phyloP scores from a whole-genome alignment of 2,888 invertebrate species.

The Pristionchus exspectatus region DNA sequence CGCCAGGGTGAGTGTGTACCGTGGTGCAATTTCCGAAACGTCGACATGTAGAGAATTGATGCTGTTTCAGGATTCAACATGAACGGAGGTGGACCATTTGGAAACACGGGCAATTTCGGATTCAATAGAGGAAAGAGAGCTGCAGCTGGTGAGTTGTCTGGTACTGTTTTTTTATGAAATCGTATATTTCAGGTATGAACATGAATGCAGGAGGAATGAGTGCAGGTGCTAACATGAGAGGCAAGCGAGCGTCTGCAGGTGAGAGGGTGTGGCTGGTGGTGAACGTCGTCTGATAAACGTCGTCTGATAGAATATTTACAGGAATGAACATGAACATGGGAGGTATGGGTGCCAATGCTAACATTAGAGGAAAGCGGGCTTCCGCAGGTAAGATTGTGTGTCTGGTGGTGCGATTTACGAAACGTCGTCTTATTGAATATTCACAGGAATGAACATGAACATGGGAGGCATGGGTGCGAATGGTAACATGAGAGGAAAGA shows the following conservation, averaged over 20 bases:
- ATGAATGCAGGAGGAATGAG: neutral
- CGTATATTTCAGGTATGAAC: neutral
- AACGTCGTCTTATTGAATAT: neutral
- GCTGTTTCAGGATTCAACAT: neutral
- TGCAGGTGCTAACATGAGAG: neutral
- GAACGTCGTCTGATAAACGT: constrained; percentile 1
- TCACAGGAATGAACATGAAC: constrained; percentile 4
- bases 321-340: constrained; percentile 33
- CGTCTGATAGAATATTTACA: neutral
- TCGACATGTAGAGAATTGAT: neutral
- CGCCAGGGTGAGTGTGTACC: neutral
- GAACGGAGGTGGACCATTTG: neutral
- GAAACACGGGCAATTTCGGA: neutral
- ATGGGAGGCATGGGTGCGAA: neutral
- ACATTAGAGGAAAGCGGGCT: neutral
- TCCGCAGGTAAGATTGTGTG: too few relatives aligned
- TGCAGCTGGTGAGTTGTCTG: constrained; percentile 23
- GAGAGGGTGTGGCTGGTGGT: too few relatives aligned
- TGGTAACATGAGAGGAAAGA: neutral
- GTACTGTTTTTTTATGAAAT: too few relatives aligned
- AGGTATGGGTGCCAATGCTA: neutral
- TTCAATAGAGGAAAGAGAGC: constrained; percentile 36
- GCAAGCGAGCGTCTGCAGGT: neutral
- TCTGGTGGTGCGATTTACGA: neutral
- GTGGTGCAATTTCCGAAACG: neutral